These are phyloP conservation scores for Epicauta chinensis DNA, from an alignment of 1,140 invertebrate genomes.

Conservation along the genomic window DNA sequence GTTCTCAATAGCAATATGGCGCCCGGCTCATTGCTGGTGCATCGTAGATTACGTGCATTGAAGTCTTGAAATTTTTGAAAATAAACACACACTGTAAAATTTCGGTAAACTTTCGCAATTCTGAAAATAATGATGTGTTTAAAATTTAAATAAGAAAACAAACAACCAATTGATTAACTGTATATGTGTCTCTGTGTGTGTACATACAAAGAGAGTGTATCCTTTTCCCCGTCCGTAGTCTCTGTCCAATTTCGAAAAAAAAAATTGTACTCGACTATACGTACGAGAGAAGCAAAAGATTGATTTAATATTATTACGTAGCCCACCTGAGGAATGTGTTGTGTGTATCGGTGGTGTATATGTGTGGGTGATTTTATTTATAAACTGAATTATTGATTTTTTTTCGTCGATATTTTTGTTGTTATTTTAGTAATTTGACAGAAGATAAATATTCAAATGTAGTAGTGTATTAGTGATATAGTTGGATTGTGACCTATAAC, in stretches of 20 bases:
- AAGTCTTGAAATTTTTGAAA: neutral
- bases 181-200: no score
- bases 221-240: neutral
- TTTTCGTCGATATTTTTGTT: neutral
- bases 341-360: neutral
- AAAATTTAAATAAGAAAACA: no score
- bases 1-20: slow-evolving; percentile 20
- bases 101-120: no score
- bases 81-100: no score
- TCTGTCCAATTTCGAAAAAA: neutral
- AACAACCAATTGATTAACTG: no score
- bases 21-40: slow-evolving; percentile 14
- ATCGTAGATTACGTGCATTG: neutral
- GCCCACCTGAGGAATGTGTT: slow-evolving; percentile 23
- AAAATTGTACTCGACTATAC: neutral
- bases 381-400: slow-evolving; percentile 8
- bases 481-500: neutral
- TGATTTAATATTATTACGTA: no score
- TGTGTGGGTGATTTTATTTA: slow-evolving; percentile 16
- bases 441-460: neutral
- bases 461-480: neutral
- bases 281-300: no score
- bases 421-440: neutral
- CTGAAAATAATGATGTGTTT: no score
- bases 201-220: no score